phyloP scores from a whole-genome alignment of 2,888 invertebrate species.

The Margaritifera margaritifera region DNA sequence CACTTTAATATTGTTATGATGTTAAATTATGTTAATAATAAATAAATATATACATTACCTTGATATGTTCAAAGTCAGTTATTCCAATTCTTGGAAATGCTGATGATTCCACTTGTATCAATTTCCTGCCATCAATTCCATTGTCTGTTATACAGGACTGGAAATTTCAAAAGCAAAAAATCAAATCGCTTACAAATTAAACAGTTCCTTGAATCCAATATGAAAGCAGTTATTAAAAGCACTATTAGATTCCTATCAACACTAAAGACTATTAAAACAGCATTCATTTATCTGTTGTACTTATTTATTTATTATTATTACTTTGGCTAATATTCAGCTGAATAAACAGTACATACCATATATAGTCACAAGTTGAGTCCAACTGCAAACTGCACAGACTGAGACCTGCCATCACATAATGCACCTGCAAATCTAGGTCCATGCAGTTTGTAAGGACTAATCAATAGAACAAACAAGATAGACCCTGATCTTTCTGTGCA shows the following conservation, averaged over 20 bases:
- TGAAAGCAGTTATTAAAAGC: neutral
- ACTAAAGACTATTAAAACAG: neutral
- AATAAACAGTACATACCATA: no score
- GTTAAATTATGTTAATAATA: neutral
- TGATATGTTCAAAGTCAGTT: conserved; percentile 68
- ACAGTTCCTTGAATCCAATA: neutral
- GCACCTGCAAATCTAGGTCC: no score
- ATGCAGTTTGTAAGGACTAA: no score
- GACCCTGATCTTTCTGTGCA: no score
- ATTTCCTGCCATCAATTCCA: conserved; percentile 60
- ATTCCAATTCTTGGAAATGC: conserved; percentile 67
- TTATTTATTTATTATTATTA: neutral
- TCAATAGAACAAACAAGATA: no score
- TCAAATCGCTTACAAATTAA: conserved; percentile 3
- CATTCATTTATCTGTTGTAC: neutral
- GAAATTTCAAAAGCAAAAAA: no score
- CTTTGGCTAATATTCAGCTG: neutral
- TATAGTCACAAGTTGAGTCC: no score
- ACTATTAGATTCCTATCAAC: neutral
- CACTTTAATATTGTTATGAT: neutral
- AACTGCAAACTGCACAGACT: no score
- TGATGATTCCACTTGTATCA: conserved; percentile 60
- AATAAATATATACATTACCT: conserved; percentile 45
- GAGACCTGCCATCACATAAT: no score
- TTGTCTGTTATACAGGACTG: conserved; percentile 65